These are phyloP conservation scores for Cerceris rybyensis DNA, from an alignment of 2,888 invertebrate species.

Conservation along the genomic window DNA sequence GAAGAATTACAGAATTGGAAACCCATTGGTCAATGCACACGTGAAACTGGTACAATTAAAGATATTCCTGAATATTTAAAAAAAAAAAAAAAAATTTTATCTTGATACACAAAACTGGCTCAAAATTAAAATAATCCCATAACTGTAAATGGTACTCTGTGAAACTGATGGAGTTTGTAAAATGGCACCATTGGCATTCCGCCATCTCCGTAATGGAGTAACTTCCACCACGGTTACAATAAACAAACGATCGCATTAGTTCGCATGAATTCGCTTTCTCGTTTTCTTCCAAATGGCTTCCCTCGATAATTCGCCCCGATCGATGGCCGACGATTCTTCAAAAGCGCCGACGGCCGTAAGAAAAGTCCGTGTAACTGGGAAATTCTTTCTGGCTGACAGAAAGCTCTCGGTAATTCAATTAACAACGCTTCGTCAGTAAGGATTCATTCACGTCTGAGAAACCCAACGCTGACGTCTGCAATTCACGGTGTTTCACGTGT, in stretches of 20 bases:
- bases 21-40: too few species aligned
- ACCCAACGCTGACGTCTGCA: slow-evolving; percentile 38
- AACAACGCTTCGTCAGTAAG: slow-evolving; percentile 51
- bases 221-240: slow-evolving; percentile 39
- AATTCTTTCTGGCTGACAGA: slow-evolving; percentile 17
- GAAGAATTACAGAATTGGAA: too few species aligned
- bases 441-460: slow-evolving; percentile 57
- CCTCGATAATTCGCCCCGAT: neutral
- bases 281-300: slow-evolving; percentile 7
- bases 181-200: slow-evolving; percentile 41
- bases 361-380: slow-evolving; percentile 1
- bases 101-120: too few species aligned
- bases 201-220: slow-evolving; percentile 55
- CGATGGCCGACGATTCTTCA: neutral
- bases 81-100: too few species aligned
- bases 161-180: slow-evolving; percentile 12
- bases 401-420: slow-evolving; percentile 55
- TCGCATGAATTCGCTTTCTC: slow-evolving; percentile 19
- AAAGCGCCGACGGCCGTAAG: too few species aligned
- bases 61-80: too few species aligned
- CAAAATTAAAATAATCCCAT: too few species aligned
- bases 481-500: slow-evolving; percentile 13
- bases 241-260: slow-evolving; percentile 43
- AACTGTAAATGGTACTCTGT: too few species aligned
- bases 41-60: too few species aligned